Conservation (phyloP, 2,797 vertebrate genomes). For the Pipistrellus kuhlii region DNA sequence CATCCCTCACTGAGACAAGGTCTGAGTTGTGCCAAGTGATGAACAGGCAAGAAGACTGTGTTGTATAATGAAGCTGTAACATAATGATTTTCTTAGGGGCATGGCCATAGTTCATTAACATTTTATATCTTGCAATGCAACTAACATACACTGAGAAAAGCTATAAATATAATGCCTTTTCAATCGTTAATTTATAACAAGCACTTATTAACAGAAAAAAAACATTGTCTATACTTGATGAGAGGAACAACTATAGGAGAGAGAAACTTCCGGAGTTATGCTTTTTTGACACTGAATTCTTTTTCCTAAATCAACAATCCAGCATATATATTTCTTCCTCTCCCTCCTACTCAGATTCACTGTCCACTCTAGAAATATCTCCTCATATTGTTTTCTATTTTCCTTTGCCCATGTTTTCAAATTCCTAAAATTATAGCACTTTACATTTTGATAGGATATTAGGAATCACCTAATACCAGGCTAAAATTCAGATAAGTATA, state of each 20-base stretch:
- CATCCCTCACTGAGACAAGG: too few species aligned
- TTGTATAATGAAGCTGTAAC: neutral
- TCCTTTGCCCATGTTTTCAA: neutral
- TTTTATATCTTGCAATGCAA: neutral
- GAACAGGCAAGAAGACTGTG: neutral
- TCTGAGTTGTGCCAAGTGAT: fast-evolving
- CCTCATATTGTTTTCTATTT: neutral
- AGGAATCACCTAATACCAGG: neutral
- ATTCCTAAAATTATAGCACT: neutral
- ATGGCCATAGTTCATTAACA: neutral
- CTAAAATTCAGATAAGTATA: neutral
- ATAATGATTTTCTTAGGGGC: neutral
- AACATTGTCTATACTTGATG: neutral
- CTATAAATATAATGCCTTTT: neutral
- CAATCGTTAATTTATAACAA: neutral
- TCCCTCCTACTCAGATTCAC: neutral
- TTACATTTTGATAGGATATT: neutral
- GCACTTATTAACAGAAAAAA: neutral
- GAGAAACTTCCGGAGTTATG: neutral
- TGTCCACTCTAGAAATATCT: neutral
- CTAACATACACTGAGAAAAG: neutral
- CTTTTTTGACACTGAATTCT: neutral
- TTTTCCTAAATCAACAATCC: neutral
- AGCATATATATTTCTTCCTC: too few species aligned
- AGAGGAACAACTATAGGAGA: neutral